Evolutionary conservation across 2,797 vertebrate genomes (phyloP).

Genomic region (Kryptopterus vitreolus): DNA sequence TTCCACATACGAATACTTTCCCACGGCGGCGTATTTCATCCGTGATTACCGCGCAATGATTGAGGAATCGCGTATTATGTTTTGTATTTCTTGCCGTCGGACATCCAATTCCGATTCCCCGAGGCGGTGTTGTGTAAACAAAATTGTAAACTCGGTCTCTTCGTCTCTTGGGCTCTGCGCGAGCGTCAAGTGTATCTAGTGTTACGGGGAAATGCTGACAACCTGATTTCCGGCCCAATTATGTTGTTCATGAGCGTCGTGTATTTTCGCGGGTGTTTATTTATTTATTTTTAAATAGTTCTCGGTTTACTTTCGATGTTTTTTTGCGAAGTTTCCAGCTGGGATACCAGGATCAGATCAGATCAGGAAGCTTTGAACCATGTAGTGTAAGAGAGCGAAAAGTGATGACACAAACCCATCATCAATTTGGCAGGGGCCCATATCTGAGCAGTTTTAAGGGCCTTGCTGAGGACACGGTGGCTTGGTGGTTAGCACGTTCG

Average conservation of each 20-base stretch:
- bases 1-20: slow-evolving; percentile 26
- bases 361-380: background rate
- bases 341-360: slow-evolving; percentile 9
- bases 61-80: slow-evolving; percentile 8
- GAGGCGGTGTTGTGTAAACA: slow-evolving; percentile 17
- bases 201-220: slow-evolving; percentile 14
- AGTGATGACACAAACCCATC: too few species aligned
- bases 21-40: slow-evolving; percentile 20
- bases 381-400: too few species aligned
- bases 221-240: slow-evolving; percentile 18
- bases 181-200: background rate
- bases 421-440: too few species aligned
- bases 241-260: slow-evolving; percentile 29
- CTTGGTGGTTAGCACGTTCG: too few species aligned
- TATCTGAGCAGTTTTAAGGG: too few species aligned
- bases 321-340: slow-evolving; percentile 23
- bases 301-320: slow-evolving; percentile 28
- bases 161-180: background rate
- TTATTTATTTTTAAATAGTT: slow-evolving; percentile 10
- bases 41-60: slow-evolving; percentile 29
- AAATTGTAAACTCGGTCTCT: slow-evolving; percentile 1
- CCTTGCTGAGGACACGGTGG: too few species aligned
- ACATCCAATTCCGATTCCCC: slow-evolving; percentile 2
- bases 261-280: slow-evolving; percentile 28
- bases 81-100: background rate